These are phyloP conservation scores for Yasuhikotakia modesta DNA, from an alignment of 2,797 vertebrate species.

Conservation along the genomic window DNA sequence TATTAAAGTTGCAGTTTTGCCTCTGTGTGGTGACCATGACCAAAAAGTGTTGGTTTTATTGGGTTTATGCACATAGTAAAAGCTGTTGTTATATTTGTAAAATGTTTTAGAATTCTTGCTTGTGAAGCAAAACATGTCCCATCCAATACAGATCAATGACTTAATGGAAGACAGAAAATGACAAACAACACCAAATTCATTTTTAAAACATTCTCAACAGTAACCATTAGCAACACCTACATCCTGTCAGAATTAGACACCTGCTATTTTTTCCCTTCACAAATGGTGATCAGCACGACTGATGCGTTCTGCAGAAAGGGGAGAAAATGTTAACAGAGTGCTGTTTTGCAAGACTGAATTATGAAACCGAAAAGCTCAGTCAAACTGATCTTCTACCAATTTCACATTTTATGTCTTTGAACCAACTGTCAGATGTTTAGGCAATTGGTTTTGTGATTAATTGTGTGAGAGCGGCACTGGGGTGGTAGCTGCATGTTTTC, in stretches of 20 bases:
- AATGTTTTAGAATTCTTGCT: slow-evolving; percentile 25
- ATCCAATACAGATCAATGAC: slow-evolving; percentile 45
- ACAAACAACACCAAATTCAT: slow-evolving; percentile 30
- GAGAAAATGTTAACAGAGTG: slow-evolving; percentile 28
- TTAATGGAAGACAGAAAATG: slow-evolving; percentile 28
- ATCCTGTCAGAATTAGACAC: slow-evolving; percentile 51
- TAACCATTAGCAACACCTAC: slow-evolving; percentile 57
- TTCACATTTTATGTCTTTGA: slow-evolving; percentile 49
- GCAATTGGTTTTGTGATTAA: slow-evolving; percentile 63
- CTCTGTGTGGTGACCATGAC: not conserved
- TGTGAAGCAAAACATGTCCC: slow-evolving; percentile 9
- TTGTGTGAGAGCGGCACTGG: slow-evolving; percentile 68
- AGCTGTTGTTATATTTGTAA: slow-evolving; percentile 34
- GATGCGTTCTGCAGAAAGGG: slow-evolving; percentile 43
- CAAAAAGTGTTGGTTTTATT: slow-evolving; percentile 17
- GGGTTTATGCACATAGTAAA: slow-evolving; percentile 7
- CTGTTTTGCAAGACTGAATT: slow-evolving; percentile 48
- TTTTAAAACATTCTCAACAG: slow-evolving; percentile 39
- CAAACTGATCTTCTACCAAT: slow-evolving; percentile 54
- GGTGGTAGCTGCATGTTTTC: slow-evolving; percentile 59
- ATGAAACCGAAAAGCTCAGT: slow-evolving; percentile 49
- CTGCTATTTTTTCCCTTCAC: slow-evolving; percentile 43
- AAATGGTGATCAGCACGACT: slow-evolving; percentile 48
- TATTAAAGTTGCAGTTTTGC: too few species aligned
- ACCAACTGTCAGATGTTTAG: slow-evolving; percentile 54